phyloP scores from a whole-genome alignment of 2,113 vertebrate species.

The Chitala chitala region DNA sequence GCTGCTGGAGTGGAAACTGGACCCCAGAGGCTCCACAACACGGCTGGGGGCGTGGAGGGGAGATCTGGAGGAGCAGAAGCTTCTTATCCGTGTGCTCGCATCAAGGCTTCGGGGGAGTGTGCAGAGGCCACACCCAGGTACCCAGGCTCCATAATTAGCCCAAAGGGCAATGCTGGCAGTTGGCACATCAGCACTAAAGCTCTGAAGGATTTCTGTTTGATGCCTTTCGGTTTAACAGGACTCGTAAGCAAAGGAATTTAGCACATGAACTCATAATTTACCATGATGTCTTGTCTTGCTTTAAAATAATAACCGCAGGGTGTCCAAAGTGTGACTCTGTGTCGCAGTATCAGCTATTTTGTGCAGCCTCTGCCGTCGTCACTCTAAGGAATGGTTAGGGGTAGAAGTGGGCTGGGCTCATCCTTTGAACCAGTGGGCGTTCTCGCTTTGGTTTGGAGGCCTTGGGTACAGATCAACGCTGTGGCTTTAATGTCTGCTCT shows the following conservation, averaged over 20 bases:
- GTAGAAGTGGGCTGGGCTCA: neutral
- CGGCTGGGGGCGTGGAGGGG: neutral
- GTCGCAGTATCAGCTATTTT: neutral
- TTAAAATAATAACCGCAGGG: neutral
- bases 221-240: neutral
- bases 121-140: neutral
- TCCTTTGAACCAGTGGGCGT: neutral
- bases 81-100: neutral
- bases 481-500: conserved; percentile 2
- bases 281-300: neutral
- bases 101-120: neutral
- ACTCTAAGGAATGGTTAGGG: neutral
- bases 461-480: neutral
- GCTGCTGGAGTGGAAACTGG: neutral
- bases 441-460: conserved; percentile 1
- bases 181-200: too few relatives aligned
- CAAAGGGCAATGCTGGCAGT: too few relatives aligned
- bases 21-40: neutral
- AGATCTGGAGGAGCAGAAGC: neutral
- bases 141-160: neutral
- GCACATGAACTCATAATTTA: neutral
- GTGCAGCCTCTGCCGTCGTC: too few relatives aligned
- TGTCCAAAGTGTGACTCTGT: too few relatives aligned
- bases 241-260: neutral
- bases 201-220: neutral